phyloP scores from a whole-genome alignment of 2,113 vertebrate species.

The Siphamia tubifer region DNA sequence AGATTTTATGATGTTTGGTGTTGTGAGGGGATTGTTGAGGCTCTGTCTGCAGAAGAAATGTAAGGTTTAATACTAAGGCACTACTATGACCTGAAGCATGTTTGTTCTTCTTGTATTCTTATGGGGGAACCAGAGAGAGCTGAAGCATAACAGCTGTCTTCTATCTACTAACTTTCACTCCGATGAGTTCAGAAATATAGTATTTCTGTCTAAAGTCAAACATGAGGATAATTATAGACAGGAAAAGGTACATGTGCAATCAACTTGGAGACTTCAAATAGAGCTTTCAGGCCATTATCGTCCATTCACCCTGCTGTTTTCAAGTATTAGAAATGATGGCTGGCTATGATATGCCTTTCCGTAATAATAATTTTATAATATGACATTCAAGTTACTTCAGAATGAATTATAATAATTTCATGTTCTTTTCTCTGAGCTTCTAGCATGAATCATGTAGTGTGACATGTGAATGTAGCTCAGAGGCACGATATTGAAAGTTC shows the following conservation, averaged over 20 bases:
- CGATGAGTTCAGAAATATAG: background rate
- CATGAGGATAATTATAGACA: background rate
- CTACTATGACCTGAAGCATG: background rate
- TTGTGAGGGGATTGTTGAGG: background rate
- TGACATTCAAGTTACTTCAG: background rate
- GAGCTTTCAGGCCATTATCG: background rate
- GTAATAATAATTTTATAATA: too few relatives aligned
- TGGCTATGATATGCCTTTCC: background rate
- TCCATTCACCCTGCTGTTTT: background rate
- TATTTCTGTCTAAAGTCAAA: background rate
- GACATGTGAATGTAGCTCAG: background rate
- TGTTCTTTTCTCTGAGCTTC: background rate
- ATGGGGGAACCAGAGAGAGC: background rate
- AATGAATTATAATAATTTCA: background rate
- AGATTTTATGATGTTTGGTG: background rate
- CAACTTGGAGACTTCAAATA: background rate
- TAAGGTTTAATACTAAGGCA: background rate
- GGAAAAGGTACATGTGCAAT: background rate
- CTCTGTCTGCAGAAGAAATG: background rate
- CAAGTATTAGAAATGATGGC: background rate
- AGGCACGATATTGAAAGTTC: too few relatives aligned
- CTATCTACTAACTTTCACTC: constrained; percentile 1
- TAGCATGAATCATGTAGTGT: background rate
- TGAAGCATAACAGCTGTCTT: background rate
- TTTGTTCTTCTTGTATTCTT: background rate